These are phyloP conservation scores for Galerucella nymphaeae DNA, from an alignment of 2,888 invertebrate genomes.

Conservation along the genomic window DNA sequence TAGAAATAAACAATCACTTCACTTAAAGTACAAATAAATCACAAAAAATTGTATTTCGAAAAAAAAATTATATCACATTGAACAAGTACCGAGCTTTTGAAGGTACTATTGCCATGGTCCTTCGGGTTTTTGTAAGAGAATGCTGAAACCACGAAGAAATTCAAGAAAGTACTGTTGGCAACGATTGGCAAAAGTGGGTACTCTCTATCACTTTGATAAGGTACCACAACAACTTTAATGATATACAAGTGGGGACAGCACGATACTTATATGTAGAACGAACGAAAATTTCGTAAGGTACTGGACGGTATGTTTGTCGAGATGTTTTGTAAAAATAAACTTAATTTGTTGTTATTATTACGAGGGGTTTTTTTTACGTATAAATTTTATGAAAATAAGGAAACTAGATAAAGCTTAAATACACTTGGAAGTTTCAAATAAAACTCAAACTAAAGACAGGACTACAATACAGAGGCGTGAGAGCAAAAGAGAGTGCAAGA, in stretches of 20 bases:
- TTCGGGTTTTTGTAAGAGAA: slow-evolving; percentile 5
- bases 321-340: neutral
- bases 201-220: slow-evolving; percentile 33
- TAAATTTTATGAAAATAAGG: neutral
- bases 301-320: slow-evolving; percentile 1
- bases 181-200: slow-evolving; percentile 29
- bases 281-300: slow-evolving; percentile 27
- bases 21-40: neutral
- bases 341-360: neutral
- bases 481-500: too few species aligned
- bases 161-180: slow-evolving; percentile 42
- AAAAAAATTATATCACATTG: neutral
- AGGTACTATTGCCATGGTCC: neutral
- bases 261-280: slow-evolving; percentile 34
- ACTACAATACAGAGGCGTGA: too few species aligned
- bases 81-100: neutral
- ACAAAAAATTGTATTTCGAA: neutral
- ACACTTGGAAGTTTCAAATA: too few species aligned
- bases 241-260: slow-evolving; percentile 34
- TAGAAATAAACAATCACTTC: neutral
- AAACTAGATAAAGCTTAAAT: too few species aligned
- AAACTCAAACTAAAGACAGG: too few species aligned
- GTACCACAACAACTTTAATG: slow-evolving; percentile 9
- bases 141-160: slow-evolving; percentile 35
- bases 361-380: too few species aligned